Conservation (phyloP, 2,797 vertebrate genomes). For the Rachycentron canadum region DNA sequence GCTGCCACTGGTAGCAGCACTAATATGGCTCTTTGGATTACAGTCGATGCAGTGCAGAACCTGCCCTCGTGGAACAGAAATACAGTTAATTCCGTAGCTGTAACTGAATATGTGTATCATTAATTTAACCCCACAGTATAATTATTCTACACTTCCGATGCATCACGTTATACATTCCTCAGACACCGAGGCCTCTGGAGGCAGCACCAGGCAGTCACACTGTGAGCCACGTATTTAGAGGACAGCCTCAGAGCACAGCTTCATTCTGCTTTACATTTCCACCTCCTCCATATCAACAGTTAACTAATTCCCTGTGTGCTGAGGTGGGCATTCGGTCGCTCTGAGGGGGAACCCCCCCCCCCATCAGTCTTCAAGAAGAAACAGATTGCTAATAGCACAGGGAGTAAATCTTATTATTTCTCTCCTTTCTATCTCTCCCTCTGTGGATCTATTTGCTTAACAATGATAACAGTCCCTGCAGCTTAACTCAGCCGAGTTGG, state of each 20-base stretch:
- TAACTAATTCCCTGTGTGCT: slow-evolving; percentile 72
- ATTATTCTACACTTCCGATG: not conserved
- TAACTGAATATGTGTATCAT: not conserved
- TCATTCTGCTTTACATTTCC: slow-evolving; percentile 40
- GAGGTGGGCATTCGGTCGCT: slow-evolving; percentile 57
- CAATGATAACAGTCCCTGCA: slow-evolving; percentile 74
- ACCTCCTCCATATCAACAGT: slow-evolving; percentile 48
- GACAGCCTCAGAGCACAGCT: slow-evolving; percentile 27
- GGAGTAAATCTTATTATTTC: slow-evolving; percentile 70
- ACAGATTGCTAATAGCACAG: slow-evolving; percentile 68
- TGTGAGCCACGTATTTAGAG: slow-evolving; percentile 14
- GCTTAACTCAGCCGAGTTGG: slow-evolving; percentile 65
- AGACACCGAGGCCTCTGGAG: not conserved
- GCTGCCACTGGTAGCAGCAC: not conserved
- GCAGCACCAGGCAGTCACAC: not conserved
- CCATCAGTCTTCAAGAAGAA: slow-evolving; percentile 49
- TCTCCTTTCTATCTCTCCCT: slow-evolving; percentile 55
- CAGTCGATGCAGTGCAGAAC: not conserved
- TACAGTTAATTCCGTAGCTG: not conserved
- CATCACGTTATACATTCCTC: not conserved
- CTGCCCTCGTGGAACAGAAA: not conserved
- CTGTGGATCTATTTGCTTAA: slow-evolving; percentile 78
- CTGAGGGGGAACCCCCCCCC: not conserved
- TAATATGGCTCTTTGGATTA: not conserved
- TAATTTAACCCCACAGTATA: not conserved